Evolutionary conservation across 2,113 vertebrate species (phyloP).

Genomic region (Callipepla squamata): DNA sequence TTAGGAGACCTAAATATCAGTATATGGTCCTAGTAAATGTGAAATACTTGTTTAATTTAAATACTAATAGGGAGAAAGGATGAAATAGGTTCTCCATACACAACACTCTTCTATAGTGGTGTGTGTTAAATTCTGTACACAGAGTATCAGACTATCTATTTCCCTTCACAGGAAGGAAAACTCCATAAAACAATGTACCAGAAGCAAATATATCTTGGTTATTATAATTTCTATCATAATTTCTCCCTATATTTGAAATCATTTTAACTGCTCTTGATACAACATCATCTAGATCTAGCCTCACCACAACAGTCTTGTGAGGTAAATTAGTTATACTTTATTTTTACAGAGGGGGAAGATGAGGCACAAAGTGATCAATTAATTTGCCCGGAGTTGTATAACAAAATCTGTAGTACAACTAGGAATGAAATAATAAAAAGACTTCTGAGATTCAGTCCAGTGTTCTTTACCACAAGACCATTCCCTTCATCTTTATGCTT

Average conservation of each 20-base stretch:
- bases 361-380: background rate
- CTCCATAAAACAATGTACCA: background rate
- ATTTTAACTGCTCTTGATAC: background rate
- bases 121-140: constrained; percentile 1
- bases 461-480: constrained; percentile 18
- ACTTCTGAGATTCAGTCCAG: constrained; percentile 4
- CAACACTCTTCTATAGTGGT: background rate
- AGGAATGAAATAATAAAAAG: background rate
- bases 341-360: background rate
- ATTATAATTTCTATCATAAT: background rate
- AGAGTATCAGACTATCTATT: background rate
- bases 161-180: background rate
- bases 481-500: background rate
- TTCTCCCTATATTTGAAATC: background rate
- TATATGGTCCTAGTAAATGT: constrained; percentile 11
- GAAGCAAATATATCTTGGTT: background rate
- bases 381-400: background rate
- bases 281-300: background rate
- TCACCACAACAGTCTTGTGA: background rate
- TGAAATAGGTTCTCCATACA: background rate
- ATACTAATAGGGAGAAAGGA: constrained; percentile 12
- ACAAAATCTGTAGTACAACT: constrained; percentile 8
- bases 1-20: constrained; percentile 55
- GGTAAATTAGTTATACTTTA: background rate
- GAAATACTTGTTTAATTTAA: constrained; percentile 1